A percentile compares a stretch with the other conserved stretches of the same genome.
phyloP scores from a whole-genome alignment of 2,797 vertebrate species.

The Fistularia tabacaria region DNA sequence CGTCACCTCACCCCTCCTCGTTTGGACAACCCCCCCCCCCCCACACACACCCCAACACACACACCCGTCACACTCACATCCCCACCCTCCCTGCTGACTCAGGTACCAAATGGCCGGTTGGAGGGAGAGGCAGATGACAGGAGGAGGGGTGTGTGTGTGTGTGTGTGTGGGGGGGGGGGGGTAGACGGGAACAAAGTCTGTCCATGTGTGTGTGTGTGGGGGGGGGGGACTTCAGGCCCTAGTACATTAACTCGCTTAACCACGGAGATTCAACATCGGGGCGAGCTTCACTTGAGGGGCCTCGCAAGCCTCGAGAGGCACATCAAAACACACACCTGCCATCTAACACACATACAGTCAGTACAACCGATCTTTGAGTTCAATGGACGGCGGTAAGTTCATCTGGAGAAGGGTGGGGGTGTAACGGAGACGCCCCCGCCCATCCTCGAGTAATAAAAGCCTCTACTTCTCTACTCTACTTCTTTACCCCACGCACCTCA shows the following conservation, averaged over 20 bases:
- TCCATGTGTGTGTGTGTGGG: conserved; percentile 14
- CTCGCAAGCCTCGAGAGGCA: conserved; percentile 61
- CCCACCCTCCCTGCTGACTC: conserved; percentile 75
- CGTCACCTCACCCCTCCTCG: conserved; percentile 30
- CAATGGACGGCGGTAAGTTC: conserved; percentile 81
- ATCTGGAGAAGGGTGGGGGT: conserved; percentile 69
- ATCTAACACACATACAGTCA: conserved; percentile 38
- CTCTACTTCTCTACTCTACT: conserved; percentile 32
- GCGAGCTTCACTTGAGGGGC: conserved; percentile 55
- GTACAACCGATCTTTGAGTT: conserved; percentile 59
- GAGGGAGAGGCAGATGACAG: conserved; percentile 40
- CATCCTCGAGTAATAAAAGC: conserved; percentile 71
- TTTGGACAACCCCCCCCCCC: neutral
- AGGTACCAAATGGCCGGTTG: conserved; percentile 41
- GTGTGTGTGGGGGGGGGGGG: neutral
- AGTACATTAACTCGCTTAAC: conserved; percentile 68
- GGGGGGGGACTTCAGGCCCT: conserved; percentile 59
- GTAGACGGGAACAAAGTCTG: too few relatives aligned
- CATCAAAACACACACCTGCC: conserved; percentile 62
- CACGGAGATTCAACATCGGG: conserved; percentile 62
- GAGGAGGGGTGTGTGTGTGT: neutral
- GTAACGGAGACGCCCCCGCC: conserved; percentile 74
- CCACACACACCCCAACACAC: neutral
- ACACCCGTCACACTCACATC: conserved; percentile 40
- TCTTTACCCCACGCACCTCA: conserved; percentile 46